Evolutionary conservation across 30 jellyfish, hydroid and myxozoan genomes (phyloP).

Genomic region (Turritopsis dohrnii): DNA sequence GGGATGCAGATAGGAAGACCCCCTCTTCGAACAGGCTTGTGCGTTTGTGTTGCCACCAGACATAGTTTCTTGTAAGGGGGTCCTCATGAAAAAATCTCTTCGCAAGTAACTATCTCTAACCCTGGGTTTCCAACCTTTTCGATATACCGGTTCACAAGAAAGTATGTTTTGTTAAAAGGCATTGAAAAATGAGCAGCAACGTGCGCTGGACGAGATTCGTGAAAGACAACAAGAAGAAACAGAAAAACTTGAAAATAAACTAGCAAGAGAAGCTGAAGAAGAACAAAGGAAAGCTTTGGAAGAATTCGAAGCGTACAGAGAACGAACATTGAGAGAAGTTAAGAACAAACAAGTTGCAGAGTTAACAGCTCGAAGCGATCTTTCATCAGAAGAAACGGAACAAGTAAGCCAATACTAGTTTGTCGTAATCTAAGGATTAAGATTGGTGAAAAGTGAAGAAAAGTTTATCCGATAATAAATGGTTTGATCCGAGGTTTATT

Average conservation of each 20-base stretch:
- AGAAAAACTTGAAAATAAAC: conserved; percentile 41
- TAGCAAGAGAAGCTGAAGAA: conserved; percentile 57
- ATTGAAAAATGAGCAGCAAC: conserved; percentile 71
- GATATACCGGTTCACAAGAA: not conserved
- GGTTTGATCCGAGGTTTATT: no score
- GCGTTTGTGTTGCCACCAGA: no score
- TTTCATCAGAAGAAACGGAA: conserved; percentile 19
- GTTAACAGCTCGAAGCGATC: conserved; percentile 67
- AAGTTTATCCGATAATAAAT: no score
- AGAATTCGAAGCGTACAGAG: conserved; percentile 63
- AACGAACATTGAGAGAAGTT: conserved; percentile 67
- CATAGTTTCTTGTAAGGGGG: no score
- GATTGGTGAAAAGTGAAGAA: no score
- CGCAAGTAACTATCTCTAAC: no score
- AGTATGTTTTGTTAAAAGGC: conserved; percentile 39
- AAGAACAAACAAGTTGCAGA: conserved; percentile 84
- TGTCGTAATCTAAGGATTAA: no score
- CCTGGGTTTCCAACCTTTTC: not conserved
- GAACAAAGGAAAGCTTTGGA: conserved; percentile 58
- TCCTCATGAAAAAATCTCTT: no score
- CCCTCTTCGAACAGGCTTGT: no score
- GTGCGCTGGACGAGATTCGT: conserved; percentile 65
- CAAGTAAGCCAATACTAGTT: no score
- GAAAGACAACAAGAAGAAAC: conserved; percentile 59
- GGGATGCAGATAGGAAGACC: no score